Evolutionary conservation across 2,888 invertebrate species (phyloP).

Genomic region (Lymantria monacha): DNA sequence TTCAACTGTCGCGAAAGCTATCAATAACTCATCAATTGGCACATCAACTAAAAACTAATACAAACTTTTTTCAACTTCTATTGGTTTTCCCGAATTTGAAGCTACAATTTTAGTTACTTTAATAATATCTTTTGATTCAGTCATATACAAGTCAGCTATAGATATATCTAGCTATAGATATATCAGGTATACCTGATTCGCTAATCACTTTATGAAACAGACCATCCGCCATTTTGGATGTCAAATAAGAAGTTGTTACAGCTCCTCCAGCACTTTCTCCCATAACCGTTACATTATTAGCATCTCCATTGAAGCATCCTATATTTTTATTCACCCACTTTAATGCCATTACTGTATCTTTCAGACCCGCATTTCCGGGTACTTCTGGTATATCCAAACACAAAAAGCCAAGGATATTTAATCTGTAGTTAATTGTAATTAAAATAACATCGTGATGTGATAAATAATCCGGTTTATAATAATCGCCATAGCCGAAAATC

Average conservation of each 20-base stretch:
- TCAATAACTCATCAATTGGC: constrained; percentile 53
- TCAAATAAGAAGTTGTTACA: constrained; percentile 46
- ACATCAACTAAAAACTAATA: constrained; percentile 47
- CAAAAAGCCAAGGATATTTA: constrained; percentile 64
- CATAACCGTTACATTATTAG: constrained; percentile 53
- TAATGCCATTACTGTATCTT: constrained; percentile 62
- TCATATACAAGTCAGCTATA: constrained; percentile 54
- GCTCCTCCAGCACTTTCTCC: constrained; percentile 66
- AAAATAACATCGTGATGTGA: constrained; percentile 60
- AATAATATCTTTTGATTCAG: constrained; percentile 54
- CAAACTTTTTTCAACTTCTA: constrained; percentile 37
- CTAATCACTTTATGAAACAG: constrained; percentile 57
- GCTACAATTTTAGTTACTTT: constrained; percentile 50
- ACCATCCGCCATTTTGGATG: constrained; percentile 55
- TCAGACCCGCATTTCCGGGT: constrained; percentile 65
- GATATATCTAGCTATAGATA: no score
- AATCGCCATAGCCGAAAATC: constrained; percentile 77
- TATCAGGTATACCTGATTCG: constrained; percentile 59
- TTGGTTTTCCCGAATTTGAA: constrained; percentile 46
- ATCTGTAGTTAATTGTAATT: no score
- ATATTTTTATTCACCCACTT: constrained; percentile 68
- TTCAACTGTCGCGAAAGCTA: constrained; percentile 47
- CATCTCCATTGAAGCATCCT: constrained; percentile 56
- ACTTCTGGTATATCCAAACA: no score
- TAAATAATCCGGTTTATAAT: constrained; percentile 65